Conservation (phyloP, 2,888 invertebrate genomes). For the Marronus borbonicus region DNA sequence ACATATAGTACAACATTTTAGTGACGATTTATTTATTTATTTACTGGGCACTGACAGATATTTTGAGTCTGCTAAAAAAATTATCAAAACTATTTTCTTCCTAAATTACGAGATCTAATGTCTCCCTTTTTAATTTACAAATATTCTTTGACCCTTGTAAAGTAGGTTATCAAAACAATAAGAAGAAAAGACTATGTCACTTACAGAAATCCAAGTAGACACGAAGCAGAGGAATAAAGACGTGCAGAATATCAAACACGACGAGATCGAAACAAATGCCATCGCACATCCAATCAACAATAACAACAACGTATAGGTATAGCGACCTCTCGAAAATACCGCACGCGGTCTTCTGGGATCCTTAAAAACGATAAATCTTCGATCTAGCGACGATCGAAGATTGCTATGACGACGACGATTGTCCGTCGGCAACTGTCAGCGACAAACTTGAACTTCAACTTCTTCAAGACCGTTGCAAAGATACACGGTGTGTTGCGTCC, state of each 20-base stretch:
- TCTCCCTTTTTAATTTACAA: too few species aligned
- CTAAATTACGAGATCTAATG: too few species aligned
- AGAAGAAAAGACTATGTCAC: neutral
- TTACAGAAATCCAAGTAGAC: neutral
- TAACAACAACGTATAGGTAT: neutral
- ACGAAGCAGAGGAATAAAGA: neutral
- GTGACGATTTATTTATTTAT: too few species aligned
- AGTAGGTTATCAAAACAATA: too few species aligned
- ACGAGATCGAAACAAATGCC: neutral
- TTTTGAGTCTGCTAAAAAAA: too few species aligned
- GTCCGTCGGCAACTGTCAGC: constrained; percentile 28
- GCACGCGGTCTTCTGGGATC: neutral
- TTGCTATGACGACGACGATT: constrained; percentile 5
- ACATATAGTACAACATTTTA: neutral
- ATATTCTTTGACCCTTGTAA: too few species aligned
- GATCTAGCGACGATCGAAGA: neutral
- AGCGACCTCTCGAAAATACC: neutral
- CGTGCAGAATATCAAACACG: neutral
- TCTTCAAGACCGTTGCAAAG: neutral
- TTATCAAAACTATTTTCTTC: too few species aligned
- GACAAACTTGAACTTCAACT: constrained; percentile 36
- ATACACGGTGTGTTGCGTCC: neutral
- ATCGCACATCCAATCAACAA: neutral
- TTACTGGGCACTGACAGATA: too few species aligned
- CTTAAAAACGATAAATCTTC: neutral